Evolutionary conservation across 2,797 vertebrate species (phyloP), one percentile per base, ranked within the genome.

Genomic region (Telmatherina bonti): DNA sequence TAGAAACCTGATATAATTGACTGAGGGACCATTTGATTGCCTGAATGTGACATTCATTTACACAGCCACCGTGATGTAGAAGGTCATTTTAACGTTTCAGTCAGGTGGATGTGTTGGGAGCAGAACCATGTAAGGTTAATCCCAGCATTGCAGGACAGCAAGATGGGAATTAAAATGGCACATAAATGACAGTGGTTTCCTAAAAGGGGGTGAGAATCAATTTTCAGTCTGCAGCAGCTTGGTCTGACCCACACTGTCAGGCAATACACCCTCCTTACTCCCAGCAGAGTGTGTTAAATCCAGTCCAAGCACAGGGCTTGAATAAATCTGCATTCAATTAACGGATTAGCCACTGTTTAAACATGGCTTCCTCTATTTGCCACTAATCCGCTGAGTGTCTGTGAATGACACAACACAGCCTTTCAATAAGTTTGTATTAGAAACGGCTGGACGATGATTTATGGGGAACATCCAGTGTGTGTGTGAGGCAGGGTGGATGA

Each of bases 271-370:
- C 27, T 56, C 64, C 74, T 65, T 47, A 75, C 83, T 91, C 89
- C 88, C 90, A 83, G 70, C 79, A 80, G 88, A 88, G 84, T 68
- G 82, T 79, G 81, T 88, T 92, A 92, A 94, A 93, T 93, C 92
- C 91, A 90, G 90, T 92, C 89, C 88, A 87, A 89, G 80, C 85
- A 62, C 63, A 13, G 84, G 84, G 83, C 89, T 91, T 68, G 91
- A 94, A 94, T 95, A 94, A 94, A 94, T 95, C 94, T 95, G 93
- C 92, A 95, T 94, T 93, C 93, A 93, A 94, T 94, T 94, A 95
- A 91, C 72, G 90, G 94, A 94, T 95, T 94, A 94, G 81, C 75
- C 79, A 84, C 89, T 93, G 90, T 93, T 94, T 94, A 94, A 94
- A 94, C 92, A 93, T 80, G 88, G 79, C 86, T 92, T 92, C 86